Evolutionary conservation across 2,113 vertebrate genomes (phyloP).

Genomic region (Dinomys branickii): DNA sequence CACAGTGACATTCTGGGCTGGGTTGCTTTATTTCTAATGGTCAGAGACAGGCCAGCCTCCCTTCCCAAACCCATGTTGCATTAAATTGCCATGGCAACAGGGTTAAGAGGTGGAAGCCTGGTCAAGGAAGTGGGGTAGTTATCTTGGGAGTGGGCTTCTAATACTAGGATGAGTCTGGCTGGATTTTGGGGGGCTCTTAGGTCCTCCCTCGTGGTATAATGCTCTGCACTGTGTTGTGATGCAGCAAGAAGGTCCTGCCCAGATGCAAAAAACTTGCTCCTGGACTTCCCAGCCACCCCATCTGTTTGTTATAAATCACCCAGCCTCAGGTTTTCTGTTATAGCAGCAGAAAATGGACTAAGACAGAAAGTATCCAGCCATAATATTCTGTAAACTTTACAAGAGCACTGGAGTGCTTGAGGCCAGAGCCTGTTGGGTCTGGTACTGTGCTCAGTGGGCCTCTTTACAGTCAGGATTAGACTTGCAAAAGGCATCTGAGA

Average conservation of each 20-base stretch:
- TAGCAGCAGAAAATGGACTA: background rate
- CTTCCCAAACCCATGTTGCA: background rate
- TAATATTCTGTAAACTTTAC: background rate
- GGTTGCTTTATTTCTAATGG: background rate
- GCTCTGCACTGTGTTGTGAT: background rate
- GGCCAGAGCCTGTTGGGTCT: background rate
- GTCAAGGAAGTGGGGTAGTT: background rate
- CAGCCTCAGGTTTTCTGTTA: background rate
- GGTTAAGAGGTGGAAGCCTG: background rate
- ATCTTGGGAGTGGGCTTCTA: background rate
- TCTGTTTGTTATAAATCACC: background rate
- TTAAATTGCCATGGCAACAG: background rate
- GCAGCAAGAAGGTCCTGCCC: background rate
- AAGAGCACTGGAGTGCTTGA: background rate
- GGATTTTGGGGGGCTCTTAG: too few species aligned
- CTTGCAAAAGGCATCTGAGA: background rate
- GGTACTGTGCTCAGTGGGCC: background rate
- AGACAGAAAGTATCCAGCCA: background rate
- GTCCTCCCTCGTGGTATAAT: background rate
- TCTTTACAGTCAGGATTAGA: background rate
- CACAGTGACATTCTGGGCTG: accelerated
- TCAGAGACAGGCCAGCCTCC: background rate
- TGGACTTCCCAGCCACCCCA: too few species aligned
- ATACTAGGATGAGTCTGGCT: background rate
- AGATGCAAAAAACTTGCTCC: background rate